Evolutionary conservation across 1,140 invertebrate species (phyloP), one percentile per base, ranked within the genome.

Genomic region (Metopolophium dirhodum): DNA sequence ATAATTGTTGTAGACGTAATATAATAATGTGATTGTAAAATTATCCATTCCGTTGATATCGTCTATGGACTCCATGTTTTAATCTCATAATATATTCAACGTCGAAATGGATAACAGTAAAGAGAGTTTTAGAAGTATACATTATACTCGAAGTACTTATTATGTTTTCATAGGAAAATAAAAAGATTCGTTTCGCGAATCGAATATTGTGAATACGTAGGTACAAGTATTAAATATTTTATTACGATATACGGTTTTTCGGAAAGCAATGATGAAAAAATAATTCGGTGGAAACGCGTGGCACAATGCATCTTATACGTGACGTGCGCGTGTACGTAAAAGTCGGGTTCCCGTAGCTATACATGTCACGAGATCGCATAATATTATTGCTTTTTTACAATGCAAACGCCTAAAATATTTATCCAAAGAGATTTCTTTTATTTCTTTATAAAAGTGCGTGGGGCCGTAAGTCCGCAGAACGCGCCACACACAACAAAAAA

Each of bases 301-400:
- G 61, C 30, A 77, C 61, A 77, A 77, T 77, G 61, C 61, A n/a
- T 77, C 61, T 77, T 77, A 0, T 77, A 77, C 61, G 61, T 77
- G 61, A 77, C 61, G 30, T 77, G n/a, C 30, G 30, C 18, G 14
- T 77, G 14, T 77, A 18, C 61, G 61, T 18, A n/a, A 77, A 77
- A 77, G 6, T 11, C 61, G 30, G n/a, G 30, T 35, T 77, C 30
- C 30, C 7, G 9, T 77, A 77, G 30, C 61, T 77, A 77, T 77
- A 77, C 14, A 77, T 20, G 30, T n/a, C 61, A 6, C 14, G n/a
- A n/a, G 30, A 77, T 77, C 61, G 51, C 20, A 77, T 77, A 77
- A 77, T 77, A n/a, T 77, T 77, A 77, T 77, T 77, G 61, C 30
- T 77, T 77, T 77, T 77, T 77, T 77, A 77, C 61, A 77, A 77